Base-by-base conservation (phyloP, 2,113 vertebrate species). In the Hippoglossus stenolepis region DNA sequence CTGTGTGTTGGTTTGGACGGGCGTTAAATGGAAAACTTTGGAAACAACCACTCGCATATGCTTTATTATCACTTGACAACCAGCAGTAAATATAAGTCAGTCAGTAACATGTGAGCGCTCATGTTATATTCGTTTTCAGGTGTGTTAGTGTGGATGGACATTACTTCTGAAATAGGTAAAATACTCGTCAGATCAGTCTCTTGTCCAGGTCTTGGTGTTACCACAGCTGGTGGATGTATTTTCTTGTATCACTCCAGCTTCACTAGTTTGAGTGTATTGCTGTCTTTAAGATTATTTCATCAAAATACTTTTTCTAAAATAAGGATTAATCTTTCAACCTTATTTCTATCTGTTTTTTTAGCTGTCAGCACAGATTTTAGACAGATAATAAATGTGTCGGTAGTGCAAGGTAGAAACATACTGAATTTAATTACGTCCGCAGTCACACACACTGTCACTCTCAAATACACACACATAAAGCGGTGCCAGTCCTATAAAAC, bases 361-460 rank as follows among this genome's bases (percentile, higher is more conserved):
- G 31, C 31, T 74, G 68, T 65, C 31, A 8, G 5, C 31, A 18
- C 40, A 51, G 68, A 64, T 80, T 84, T 84, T 47, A 74, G 49
- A 85, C 54, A 56, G 82, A 84, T 58, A 75, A 75, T 85, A 78
- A 87, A 89, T 82, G 73, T 82, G 73, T 84, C 75, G 88, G 59
- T 79, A 1, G 40, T 54, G 77, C 4, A 13, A 83, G 51, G 26
- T 75, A 67, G 85, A 75, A 79, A 62, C 65, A 65, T 60, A 51
- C 28, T 65, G 63, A 63, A 74, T 80, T 83, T 70, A 62, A 85
- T 80, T 75, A 59, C 1, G 8, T 65, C 70, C 75, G 35, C 43
- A 63, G 43, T 18, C 43, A 65, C 67, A 51, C 73, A 63, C 67
- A 66, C 76, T 47, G 38, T 54, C 56, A 65, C 24, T 54, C 20